A percentile compares a stretch with the other conserved stretches of the same genome.
phyloP scores from a whole-genome alignment of 2,113 vertebrate genomes.

The Amphiprion ocellaris region DNA sequence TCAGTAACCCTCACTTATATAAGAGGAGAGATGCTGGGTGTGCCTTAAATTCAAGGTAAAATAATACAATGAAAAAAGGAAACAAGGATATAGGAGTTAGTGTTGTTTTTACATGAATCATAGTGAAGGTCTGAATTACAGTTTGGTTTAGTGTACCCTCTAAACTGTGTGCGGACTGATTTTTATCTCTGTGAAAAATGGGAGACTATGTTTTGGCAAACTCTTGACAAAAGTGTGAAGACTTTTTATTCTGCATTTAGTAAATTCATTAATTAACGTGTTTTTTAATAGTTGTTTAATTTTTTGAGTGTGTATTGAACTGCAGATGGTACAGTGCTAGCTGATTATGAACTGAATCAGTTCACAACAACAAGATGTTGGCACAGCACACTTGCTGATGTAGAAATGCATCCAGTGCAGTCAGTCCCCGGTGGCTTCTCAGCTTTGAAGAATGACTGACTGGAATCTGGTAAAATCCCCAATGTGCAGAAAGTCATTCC shows the following conservation, averaged over 20 bases:
- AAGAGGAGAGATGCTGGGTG: constrained; percentile 26
- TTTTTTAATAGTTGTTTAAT: not conserved
- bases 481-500: not conserved
- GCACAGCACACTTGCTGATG: not conserved
- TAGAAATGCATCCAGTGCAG: not conserved
- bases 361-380: not conserved
- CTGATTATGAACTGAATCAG: constrained; percentile 16
- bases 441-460: not conserved
- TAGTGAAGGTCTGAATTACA: constrained; percentile 34
- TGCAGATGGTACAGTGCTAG: constrained; percentile 9
- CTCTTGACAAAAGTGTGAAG: not conserved
- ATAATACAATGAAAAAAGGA: constrained; percentile 25
- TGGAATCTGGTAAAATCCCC: not conserved
- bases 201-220: not conserved
- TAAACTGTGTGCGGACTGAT: constrained; percentile 5
- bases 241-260: not conserved
- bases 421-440: not conserved
- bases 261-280: not conserved
- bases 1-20: constrained; percentile 40
- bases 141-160: not conserved
- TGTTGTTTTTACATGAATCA: constrained; percentile 19
- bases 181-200: constrained; percentile 14
- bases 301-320: not conserved
- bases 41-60: constrained; percentile 17
- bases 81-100: constrained; percentile 25